A percentile compares a stretch with the other conserved stretches of the same genome.
These are phyloP conservation scores for Papilio helenus DNA, from an alignment of 1,140 invertebrate genomes.

Conservation along the genomic window DNA sequence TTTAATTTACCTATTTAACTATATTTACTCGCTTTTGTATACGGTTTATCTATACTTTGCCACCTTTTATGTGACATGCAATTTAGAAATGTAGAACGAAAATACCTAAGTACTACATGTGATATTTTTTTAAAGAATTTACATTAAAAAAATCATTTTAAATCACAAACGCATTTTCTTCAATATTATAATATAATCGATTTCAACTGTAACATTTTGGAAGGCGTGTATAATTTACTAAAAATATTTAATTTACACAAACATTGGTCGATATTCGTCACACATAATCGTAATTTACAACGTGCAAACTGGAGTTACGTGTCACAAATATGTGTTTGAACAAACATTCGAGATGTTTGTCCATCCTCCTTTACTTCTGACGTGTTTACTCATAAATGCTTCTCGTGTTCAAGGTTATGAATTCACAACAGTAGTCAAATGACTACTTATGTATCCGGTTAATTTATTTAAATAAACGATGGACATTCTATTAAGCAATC, in stretches of 20 bases:
- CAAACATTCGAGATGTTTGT: conserved; percentile 15
- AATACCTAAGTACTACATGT: no score
- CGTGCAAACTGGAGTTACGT: conserved; percentile 6
- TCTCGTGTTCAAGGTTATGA: conserved; percentile 8
- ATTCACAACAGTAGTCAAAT: conserved; percentile 5
- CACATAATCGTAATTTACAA: conserved; percentile 6
- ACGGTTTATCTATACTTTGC: no score
- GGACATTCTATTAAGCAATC: background rate
- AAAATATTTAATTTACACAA: background rate
- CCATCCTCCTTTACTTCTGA: background rate
- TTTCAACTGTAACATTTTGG: background rate
- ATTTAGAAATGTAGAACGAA: no score
- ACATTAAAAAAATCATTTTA: background rate
- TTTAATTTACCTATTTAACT: no score
- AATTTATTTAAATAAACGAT: conserved; percentile 17
- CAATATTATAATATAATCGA: background rate
- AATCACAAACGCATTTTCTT: background rate
- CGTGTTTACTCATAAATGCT: background rate
- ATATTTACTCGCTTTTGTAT: no score
- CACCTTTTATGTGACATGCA: no score
- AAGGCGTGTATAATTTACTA: background rate
- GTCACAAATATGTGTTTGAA: conserved; percentile 8
- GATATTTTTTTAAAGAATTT: no score
- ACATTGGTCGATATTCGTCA: conserved; percentile 9
- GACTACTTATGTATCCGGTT: conserved; percentile 25